Evolutionary conservation across 1,140 invertebrate genomes (phyloP), one percentile per base, ranked within the genome.

Genomic region (Sycobia sp.): DNA sequence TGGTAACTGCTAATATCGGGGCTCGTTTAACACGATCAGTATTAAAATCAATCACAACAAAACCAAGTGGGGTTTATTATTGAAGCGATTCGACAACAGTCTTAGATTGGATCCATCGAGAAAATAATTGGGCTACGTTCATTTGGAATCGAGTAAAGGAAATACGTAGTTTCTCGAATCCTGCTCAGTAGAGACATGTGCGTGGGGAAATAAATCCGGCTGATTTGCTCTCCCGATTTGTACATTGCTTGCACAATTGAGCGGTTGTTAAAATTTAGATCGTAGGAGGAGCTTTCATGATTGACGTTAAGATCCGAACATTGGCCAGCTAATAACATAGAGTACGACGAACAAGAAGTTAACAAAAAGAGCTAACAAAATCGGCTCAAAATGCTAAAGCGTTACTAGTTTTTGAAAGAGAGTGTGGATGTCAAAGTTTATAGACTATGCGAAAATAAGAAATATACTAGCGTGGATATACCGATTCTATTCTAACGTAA

Each of bases 261-360:
- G 49, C 18, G 58, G 14, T 63, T 80, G 10, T 10, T 74, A 14
- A 62, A 72, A 23, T 71, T 67, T 9, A 66, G 69, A 72, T 82
- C 76, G 76, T 77, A 72, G 72, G 70, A 78, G 68, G 74, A 78
- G 7, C 76, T 78, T 10, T 16, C 43, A n/a, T 79, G 74, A 74
- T 47, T 78, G 18, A 39, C 34, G n/a, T 10, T 29, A 11, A 10
- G 51, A 7, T 18, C 50, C 23, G 55, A 67, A 23, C 34, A 66
- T 7, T 76, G 72, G 71, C 69, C 72, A 29, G 25, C 8, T 8
- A 38, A 54, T 13, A 27, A 57, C 14, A 49, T 23, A 10, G 4
- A 41, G 10, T 39, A 36, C 27, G 23, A 71, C 51, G 53, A 66
- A 22, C 39, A 54, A 38, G 23, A 64, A 61, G 23, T 62, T 2